Evolutionary conservation across 2,888 invertebrate species (phyloP), one percentile per base, ranked within the genome.

Genomic region (Zaprionus obscuricornis): DNA sequence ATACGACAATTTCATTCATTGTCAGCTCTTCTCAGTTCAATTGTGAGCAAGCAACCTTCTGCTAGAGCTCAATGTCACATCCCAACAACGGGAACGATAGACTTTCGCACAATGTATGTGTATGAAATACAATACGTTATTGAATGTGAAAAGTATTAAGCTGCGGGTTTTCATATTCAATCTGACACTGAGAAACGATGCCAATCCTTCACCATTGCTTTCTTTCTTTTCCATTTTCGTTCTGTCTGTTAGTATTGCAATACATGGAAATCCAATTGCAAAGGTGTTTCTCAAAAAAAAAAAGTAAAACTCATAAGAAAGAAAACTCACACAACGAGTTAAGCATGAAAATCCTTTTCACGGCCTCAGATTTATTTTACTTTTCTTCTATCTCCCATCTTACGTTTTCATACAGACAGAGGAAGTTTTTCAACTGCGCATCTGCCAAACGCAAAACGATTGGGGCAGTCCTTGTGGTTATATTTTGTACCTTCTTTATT

Each of bases 121-220:
- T 64, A 46, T 50, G 42, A 22, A 50, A 52, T 56, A 49, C 77
- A 74, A 68, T 77, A 56, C 59, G 43, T 57, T 62, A 65, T 66
- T 37, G 39, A 66, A 46, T 56, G 60, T 10, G 66, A 46, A 55
- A 58, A 29, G 59, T 29, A 16, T 49, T n/a, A 37, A 47, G 31
- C 17, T 29, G 64, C 43, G 58, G 67, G 51, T 51, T 74, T 74
- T 74, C 67, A 65, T 66, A 65, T 74, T 66, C 76, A 69, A 62
- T 62, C 63, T 62, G 77, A 76, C 78, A 70, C 51, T 73, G 70
- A 81, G 54, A 65, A 66, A 70, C 66, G 66, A 73, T 65, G 63
- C 59, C 75, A 75, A 75, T 75, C 65, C 65, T 33, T 68, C 63
- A 63, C 54, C 69, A n/a, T n/a, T n/a, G n/a, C n/a, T n/a, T n/a